These are phyloP conservation scores for Onchidella celtica DNA, from an alignment of 2,888 invertebrate genomes.

Conservation along the genomic window DNA sequence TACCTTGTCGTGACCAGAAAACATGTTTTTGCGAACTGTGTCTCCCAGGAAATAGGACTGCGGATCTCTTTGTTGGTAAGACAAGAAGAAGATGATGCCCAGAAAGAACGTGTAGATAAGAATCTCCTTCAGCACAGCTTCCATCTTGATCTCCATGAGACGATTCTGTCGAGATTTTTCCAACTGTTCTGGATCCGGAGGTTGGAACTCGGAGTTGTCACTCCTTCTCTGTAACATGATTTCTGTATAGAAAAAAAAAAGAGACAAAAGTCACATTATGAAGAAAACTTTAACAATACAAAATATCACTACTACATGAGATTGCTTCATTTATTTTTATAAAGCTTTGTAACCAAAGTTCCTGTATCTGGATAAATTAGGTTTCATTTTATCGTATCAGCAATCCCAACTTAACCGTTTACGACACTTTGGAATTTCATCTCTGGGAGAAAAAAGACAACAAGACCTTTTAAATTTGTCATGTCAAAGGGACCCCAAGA, in stretches of 20 bases:
- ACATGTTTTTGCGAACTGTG: conserved; percentile 73
- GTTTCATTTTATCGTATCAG: too few relatives aligned
- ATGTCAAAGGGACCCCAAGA: too few relatives aligned
- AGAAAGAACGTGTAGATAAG: conserved; percentile 77
- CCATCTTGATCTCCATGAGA: conserved; percentile 78
- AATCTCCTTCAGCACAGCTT: conserved; percentile 77
- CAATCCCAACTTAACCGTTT: too few relatives aligned
- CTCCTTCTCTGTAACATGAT: conserved; percentile 70
- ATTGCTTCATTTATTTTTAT: too few relatives aligned
- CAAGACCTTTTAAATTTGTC: too few relatives aligned
- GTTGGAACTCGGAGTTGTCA: conserved; percentile 70
- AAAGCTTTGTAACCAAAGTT: background rate
- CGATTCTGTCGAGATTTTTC: conserved; percentile 69
- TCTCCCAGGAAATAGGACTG: conserved; percentile 69
- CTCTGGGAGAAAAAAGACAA: too few relatives aligned
- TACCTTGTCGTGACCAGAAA: conserved; percentile 65
- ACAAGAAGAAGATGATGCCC: conserved; percentile 78
- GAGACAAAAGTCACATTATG: background rate
- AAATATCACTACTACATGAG: too few relatives aligned
- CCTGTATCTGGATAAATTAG: too few relatives aligned
- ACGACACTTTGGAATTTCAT: too few relatives aligned
- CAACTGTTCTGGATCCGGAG: conserved; percentile 74
- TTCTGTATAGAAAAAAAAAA: conserved; percentile 60
- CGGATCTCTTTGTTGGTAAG: conserved; percentile 78
- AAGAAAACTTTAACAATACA: too few relatives aligned